These are phyloP conservation scores for Urocyon cinereoargenteus DNA, from an alignment of 2,797 vertebrate genomes.

Conservation along the genomic window DNA sequence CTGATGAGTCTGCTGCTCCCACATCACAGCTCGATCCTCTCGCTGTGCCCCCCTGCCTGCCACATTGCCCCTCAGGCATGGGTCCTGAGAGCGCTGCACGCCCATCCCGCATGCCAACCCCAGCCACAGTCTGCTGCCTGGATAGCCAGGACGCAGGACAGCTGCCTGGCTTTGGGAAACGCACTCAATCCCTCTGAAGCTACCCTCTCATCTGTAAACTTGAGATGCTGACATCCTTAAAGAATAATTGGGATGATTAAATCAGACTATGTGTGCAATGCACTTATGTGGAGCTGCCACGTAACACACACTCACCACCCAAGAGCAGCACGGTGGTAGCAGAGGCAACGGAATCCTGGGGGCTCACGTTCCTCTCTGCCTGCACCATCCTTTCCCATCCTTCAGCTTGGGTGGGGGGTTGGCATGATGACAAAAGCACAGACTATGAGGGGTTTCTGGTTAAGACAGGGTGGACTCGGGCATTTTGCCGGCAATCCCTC, in stretches of 20 bases:
- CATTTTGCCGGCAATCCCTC: background rate
- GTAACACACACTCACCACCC: rapidly evolving
- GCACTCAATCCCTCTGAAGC: background rate
- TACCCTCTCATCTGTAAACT: background rate
- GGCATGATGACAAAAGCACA: rapidly evolving
- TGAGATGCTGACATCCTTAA: rapidly evolving
- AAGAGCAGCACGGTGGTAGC: rapidly evolving
- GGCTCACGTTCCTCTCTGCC: background rate
- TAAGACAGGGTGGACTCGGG: background rate
- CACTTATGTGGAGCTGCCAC: rapidly evolving
- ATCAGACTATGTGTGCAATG: rapidly evolving
- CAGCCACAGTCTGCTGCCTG: too few species aligned
- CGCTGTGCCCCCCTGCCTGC: rapidly evolving
- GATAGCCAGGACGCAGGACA: background rate
- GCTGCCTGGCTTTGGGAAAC: background rate
- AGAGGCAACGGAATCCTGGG: rapidly evolving
- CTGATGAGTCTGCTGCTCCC: background rate
- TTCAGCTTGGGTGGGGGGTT: rapidly evolving
- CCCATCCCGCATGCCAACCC: background rate
- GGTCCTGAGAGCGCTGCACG: rapidly evolving
- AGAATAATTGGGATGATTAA: rapidly evolving
- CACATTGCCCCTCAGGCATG: background rate
- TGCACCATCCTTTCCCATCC: rapidly evolving
- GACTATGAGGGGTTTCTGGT: background rate
- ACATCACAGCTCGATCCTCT: rapidly evolving